phyloP scores from a whole-genome alignment of 2,888 invertebrate genomes.

The Tipula confusa region DNA sequence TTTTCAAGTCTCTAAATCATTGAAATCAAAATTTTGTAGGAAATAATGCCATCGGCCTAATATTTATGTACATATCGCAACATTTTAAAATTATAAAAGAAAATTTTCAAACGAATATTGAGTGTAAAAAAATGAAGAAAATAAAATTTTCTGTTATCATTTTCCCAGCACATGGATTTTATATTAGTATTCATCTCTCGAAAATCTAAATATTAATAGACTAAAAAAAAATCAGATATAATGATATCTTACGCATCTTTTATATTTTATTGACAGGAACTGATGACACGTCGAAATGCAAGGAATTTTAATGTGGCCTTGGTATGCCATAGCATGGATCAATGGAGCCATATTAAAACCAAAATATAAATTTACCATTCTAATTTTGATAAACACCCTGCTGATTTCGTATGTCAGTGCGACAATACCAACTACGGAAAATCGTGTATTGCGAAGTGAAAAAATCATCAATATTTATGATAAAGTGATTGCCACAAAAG shows the following conservation, averaged over 20 bases:
- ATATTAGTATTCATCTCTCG: neutral
- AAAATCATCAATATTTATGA: neutral
- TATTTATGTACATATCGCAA: too few species aligned
- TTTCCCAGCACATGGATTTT: neutral
- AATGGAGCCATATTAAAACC: neutral
- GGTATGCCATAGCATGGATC: slow-evolving; percentile 30
- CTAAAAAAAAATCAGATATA: too few species aligned
- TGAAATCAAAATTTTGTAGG: too few species aligned
- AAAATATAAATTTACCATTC: neutral
- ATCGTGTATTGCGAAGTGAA: neutral
- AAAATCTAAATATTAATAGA: too few species aligned
- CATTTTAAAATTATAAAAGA: too few species aligned
- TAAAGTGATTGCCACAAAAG: neutral
- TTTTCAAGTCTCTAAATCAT: too few species aligned
- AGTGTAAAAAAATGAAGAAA: neutral
- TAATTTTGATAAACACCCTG: neutral
- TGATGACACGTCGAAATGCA: slow-evolving; percentile 31
- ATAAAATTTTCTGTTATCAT: neutral
- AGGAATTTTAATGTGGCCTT: slow-evolving; percentile 31
- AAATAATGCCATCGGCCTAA: too few species aligned
- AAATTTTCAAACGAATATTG: neutral
- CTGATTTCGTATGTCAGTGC: slow-evolving; percentile 1
- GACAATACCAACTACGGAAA: neutral
- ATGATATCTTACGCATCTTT: neutral
- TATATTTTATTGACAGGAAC: neutral